Base-by-base conservation (phyloP, 2,888 invertebrate species). In the Cephalotes varians region DNA sequence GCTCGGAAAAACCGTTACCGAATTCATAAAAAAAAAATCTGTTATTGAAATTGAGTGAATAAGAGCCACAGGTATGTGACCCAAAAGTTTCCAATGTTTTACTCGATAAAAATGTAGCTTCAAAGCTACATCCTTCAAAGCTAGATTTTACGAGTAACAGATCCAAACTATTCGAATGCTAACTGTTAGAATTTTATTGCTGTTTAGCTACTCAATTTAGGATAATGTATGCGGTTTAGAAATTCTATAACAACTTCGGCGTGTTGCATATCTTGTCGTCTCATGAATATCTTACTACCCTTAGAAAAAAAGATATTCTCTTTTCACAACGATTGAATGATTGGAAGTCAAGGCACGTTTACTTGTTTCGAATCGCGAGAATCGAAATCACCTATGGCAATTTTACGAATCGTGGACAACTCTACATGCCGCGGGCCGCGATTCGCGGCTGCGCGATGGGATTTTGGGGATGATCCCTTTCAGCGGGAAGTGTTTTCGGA, bases 351-450 rank as follows among this genome's bases (percentile, higher is more conserved):
- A 56, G 71, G 69, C 64, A 77, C 71, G 82, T 88, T 82, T 62
- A 81, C 85, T 81, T 83, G 82, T 73, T 65, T 82, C 85, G 86
- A 82, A 85, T 64, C 10, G n/a, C n/a, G 18, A 65, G 18, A 62
- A 72, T n/a, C 65, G 49, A 58, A 69, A 82, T 37, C 84, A 83
- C 73, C 83, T 28, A 62, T 73, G 83, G 82, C 80, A 87, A 87
- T 86, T 88, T 85, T 79, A 81, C 51, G 62, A 74, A 37, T 67
- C 44, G 44, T 56, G 65, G 54, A 44, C 65, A 77, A 65, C 10
- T 18, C 54, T 49, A 25, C 12, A 37, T 18, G 28, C 69, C 65
- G 40, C 40, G 54, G 25, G 73, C 47, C 40, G 65, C 74, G 64
- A 76, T 64, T 76, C 64, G 64, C 65, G 31, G 65, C 54, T 31